phyloP scores from a whole-genome alignment of 2,797 vertebrate genomes.

The Melanogrammus aeglefinus region DNA sequence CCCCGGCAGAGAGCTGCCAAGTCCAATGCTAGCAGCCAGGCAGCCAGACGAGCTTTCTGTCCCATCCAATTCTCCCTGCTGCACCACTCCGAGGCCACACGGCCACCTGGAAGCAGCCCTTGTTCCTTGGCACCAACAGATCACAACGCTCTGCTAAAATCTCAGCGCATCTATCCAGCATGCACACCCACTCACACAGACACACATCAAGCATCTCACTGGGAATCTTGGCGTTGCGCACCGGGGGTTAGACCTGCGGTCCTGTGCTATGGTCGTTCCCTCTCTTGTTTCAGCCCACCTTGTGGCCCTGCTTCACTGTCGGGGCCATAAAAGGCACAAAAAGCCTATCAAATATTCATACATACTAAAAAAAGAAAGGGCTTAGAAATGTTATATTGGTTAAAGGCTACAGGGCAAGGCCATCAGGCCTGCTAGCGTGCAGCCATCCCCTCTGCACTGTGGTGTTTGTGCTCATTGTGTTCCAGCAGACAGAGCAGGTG shows the following conservation, averaged over 20 bases:
- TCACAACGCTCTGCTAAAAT: conserved; percentile 53
- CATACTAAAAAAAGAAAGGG: neutral
- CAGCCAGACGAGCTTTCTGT: conserved; percentile 65
- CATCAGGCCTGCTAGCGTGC: neutral
- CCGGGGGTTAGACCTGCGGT: neutral
- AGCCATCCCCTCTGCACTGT: conserved; percentile 7
- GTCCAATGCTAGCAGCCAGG: conserved; percentile 68
- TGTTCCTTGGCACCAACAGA: conserved; percentile 55
- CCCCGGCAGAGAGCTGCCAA: conserved; percentile 69
- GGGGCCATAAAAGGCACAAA: neutral
- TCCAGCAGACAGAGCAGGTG: conserved; percentile 34
- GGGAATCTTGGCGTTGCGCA: conserved; percentile 27
- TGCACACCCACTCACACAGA: conserved; percentile 42
- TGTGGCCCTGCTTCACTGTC: conserved; percentile 8
- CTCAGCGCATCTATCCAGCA: conserved; percentile 44
- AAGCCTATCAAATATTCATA: neutral
- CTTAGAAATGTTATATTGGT: neutral
- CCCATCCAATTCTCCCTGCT: conserved; percentile 65
- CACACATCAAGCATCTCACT: conserved; percentile 38
- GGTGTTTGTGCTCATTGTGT: conserved; percentile 44
- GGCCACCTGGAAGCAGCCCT: conserved; percentile 66
- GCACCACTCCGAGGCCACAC: conserved; percentile 39
- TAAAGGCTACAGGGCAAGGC: neutral
- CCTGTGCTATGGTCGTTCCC: neutral
- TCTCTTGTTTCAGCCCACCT: conserved; percentile 30